Conservation (phyloP, 2,888 invertebrate genomes). For the Oxytorus armatus region DNA sequence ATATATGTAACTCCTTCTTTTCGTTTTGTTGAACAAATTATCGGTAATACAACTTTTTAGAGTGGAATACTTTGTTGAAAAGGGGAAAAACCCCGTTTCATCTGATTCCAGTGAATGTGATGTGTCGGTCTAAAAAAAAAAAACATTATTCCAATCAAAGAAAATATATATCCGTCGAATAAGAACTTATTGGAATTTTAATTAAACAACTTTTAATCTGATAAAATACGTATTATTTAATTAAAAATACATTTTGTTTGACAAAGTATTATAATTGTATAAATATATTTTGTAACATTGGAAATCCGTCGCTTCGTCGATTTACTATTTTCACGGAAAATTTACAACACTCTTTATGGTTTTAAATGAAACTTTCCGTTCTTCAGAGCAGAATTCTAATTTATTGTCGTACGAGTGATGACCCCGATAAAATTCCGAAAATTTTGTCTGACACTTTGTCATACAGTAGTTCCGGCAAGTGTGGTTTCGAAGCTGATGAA, state of each 20-base stretch:
- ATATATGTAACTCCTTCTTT: not conserved
- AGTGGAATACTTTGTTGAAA: not conserved
- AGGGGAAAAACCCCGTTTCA: not conserved
- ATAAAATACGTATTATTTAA: too few relatives aligned
- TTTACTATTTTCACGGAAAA: too few relatives aligned
- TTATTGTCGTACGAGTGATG: constrained; percentile 17
- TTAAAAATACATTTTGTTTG: too few relatives aligned
- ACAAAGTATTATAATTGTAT: too few relatives aligned
- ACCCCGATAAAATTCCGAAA: constrained; percentile 26
- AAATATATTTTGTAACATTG: too few relatives aligned
- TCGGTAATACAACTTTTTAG: constrained; percentile 16
- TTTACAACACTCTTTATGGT: too few relatives aligned
- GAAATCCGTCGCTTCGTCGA: too few relatives aligned
- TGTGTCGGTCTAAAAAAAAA: not conserved
- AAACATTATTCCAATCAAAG: not conserved
- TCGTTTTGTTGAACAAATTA: constrained; percentile 14
- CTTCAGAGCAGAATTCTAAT: not conserved
- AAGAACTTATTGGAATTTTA: too few relatives aligned
- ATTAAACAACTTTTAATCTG: too few relatives aligned
- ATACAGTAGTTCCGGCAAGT: not conserved
- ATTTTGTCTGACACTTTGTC: constrained; percentile 23
- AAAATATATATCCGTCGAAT: constrained; percentile 1
- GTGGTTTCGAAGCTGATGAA: constrained; percentile 3
- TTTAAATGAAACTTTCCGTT: too few relatives aligned
- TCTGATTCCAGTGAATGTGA: not conserved